Evolutionary conservation across 2,113 vertebrate genomes (phyloP), one percentile per base, ranked within the genome.

Genomic region (Toxostoma redivivum): DNA sequence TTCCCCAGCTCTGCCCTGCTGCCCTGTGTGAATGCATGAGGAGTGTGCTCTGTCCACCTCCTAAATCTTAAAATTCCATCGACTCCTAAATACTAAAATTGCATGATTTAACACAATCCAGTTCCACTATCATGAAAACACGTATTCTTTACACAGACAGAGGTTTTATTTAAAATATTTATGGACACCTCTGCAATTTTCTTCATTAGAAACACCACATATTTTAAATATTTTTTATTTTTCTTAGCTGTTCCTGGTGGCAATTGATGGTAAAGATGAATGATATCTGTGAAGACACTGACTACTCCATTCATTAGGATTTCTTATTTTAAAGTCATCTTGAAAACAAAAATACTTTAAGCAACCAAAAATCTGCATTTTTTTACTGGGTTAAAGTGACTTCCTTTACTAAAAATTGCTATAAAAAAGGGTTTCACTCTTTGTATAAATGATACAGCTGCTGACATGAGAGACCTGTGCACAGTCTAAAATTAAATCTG

Each of bases 281-380:
- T 83, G 37, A 44, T 84, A 42, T 56, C n/a, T 45, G 12, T 77
- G n/a, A 79, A 58, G 61, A 78, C 19, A 40, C n/a, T 37, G 60
- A 20, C 24, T 83, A 42, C 51, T 33, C 12, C 51, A 91, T 33
- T 80, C 65, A 76, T 65, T 78, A 84, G n/a, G 8, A 58, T 74
- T 93, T 74, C 81, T 35, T 47, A 7, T 70, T 92, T 85, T 84
- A 62, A 67, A 84, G 30, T 40, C 50, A 44, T 70, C 33, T 42
- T 58, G 30, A 69, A 53, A 89, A n/a, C 80, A 91, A 81, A 78
- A 78, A 78, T 56, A 27, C 42, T 94, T 88, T 66, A 72, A 90
- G 62, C 62, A 90, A 56, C 20, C 33, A 74, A 35, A 93, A 58
- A 9, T n/a, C 12, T 78, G 66, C 6, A 2, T n/a, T 9, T 77